Base-by-base conservation (phyloP, 1,140 invertebrate species). In the Coptotermes formosanus region DNA sequence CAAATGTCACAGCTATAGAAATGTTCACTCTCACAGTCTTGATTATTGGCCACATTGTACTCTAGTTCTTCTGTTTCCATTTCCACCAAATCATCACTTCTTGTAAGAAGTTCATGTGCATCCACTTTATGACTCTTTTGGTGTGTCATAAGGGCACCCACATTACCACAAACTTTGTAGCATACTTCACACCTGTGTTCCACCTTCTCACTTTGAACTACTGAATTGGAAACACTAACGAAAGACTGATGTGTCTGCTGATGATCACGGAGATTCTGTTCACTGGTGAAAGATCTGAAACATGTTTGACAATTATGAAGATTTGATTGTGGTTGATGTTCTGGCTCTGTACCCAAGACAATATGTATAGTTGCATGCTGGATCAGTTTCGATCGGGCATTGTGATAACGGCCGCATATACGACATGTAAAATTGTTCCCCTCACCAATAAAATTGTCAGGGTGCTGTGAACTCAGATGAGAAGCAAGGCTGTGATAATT, bases 391-490 rank as follows among this genome's bases (percentile, higher is more conserved):
- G 92, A 92, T n/a, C 92, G 91, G 0, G 93, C 93, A 87, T 94
- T 94, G 87, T 94, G 93, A 88, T 94, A 86, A 11, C 93, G 89
- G 12, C 93, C 93, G 87, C 93, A 94, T 43, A 93, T 92, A 85
- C 92, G 91, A 88, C 93, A 94, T 0, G 93, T 93, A 83, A 94
- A 93, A 88, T 93, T 93, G 59, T 93, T 93, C 0, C 92, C 93
- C 45, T 93, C 93, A 16, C 92, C 92, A 0, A 92, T 91, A 30
- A 93, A 88, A 48, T 92, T 90, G 6, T 90, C 90, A 8, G 91
- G 92, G 89, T 94, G 93, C 0, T 90, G 90, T 45, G 90, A 89
- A 82, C 91, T 91, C 32, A 94, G 87, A 87, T 94, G 93, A n/a
- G 91, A 89, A n/a, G 92, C 90, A 0, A 94, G 88, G 81, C 91